These are phyloP conservation scores for Kryphioiulus occultus DNA, from an alignment of 2,888 invertebrate species.

Conservation along the genomic window DNA sequence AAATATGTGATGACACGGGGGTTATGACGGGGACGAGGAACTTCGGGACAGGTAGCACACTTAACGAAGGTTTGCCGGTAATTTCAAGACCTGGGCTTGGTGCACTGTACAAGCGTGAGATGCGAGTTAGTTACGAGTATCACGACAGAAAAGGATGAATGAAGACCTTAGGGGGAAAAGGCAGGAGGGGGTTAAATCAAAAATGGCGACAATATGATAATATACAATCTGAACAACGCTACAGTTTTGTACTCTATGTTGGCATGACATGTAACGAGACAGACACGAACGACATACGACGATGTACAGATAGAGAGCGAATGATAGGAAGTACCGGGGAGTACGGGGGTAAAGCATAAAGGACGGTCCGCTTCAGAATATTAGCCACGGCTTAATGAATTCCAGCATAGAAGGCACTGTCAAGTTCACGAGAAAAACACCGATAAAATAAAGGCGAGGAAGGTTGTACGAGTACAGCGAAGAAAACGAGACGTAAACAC, in stretches of 20 bases:
- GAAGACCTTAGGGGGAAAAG: background rate
- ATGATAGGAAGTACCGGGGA: background rate
- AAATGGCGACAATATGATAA: background rate
- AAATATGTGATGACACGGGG: background rate
- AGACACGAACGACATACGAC: background rate
- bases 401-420: slow-evolving; percentile 40
- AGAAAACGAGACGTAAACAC: background rate
- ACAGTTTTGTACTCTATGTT: slow-evolving; percentile 38
- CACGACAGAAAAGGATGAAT: background rate
- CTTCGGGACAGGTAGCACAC: background rate
- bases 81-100: background rate
- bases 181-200: background rate
- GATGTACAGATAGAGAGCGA: background rate
- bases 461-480: background rate
- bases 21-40: background rate
- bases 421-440: slow-evolving; percentile 19
- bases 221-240: background rate
- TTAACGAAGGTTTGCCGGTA: background rate
- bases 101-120: slow-evolving; percentile 11
- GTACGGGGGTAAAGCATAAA: background rate
- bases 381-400: slow-evolving; percentile 35
- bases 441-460: background rate
- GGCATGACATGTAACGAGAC: background rate
- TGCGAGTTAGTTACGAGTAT: background rate
- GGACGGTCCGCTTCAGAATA: slow-evolving; percentile 39